Evolutionary conservation across 2,113 vertebrate genomes (phyloP).

Genomic region (Neoarius graeffei): DNA sequence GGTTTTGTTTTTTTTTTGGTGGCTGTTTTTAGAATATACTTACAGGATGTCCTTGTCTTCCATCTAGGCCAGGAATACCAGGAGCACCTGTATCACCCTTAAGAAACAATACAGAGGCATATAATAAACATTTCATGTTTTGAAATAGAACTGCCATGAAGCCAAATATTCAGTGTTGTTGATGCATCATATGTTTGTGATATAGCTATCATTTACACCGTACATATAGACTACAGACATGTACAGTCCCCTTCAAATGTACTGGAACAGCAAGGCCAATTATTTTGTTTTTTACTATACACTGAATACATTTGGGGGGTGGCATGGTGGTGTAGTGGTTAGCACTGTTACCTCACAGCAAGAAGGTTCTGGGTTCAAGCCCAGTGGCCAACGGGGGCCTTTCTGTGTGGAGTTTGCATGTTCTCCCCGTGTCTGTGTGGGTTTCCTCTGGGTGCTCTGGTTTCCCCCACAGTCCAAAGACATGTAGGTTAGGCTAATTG

Average conservation of each 20-base stretch:
- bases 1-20: neutral
- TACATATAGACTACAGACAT: neutral
- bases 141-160: neutral
- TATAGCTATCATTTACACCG: neutral
- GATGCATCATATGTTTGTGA: neutral
- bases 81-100: conserved; percentile 71
- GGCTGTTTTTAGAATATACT: conserved; percentile 54
- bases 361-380: no score
- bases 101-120: neutral
- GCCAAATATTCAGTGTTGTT: neutral
- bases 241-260: neutral
- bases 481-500: no score
- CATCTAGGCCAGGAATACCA: conserved; percentile 73
- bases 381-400: no score
- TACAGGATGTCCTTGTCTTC: conserved; percentile 72
- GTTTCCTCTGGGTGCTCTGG: no score
- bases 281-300: neutral
- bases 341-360: no score
- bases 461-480: no score
- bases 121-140: neutral
- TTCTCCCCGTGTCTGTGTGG: no score
- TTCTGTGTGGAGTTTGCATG: no score
- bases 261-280: neutral
- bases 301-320: neutral
- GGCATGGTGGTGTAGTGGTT: no score